These are phyloP conservation scores for Pluvianellus socialis DNA, from an alignment of 2,113 vertebrate genomes.

Conservation along the genomic window DNA sequence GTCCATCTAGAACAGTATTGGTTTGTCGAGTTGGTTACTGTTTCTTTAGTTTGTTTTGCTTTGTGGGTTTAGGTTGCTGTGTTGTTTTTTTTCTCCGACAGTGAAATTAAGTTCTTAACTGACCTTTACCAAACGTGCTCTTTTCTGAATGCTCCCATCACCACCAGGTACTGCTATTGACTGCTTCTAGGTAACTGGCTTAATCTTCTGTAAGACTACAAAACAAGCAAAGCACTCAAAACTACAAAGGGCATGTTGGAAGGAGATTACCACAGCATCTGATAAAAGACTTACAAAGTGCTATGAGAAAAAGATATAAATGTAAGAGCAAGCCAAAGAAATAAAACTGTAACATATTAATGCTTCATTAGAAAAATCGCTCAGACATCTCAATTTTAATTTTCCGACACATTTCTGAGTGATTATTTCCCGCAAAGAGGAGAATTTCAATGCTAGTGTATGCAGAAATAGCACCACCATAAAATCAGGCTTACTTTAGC, in stretches of 20 bases:
- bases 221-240: background rate
- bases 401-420: background rate
- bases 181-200: background rate
- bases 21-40: background rate
- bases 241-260: background rate
- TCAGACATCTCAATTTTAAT: background rate
- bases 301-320: background rate
- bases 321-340: background rate
- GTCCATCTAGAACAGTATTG: background rate
- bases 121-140: background rate
- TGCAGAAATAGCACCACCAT: background rate
- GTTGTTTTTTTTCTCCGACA: background rate
- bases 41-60: background rate
- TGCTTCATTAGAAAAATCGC: background rate
- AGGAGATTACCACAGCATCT: background rate
- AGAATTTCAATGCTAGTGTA: background rate
- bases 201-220: background rate
- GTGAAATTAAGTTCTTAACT: background rate
- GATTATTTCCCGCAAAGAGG: background rate
- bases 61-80: background rate
- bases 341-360: background rate
- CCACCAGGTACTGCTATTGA: background rate
- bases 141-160: background rate
- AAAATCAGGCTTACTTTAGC: background rate
- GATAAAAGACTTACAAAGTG: background rate